Evolutionary conservation across 2,888 invertebrate genomes (phyloP), one percentile per base, ranked within the genome.

Genomic region (Corythucha ciliata): DNA sequence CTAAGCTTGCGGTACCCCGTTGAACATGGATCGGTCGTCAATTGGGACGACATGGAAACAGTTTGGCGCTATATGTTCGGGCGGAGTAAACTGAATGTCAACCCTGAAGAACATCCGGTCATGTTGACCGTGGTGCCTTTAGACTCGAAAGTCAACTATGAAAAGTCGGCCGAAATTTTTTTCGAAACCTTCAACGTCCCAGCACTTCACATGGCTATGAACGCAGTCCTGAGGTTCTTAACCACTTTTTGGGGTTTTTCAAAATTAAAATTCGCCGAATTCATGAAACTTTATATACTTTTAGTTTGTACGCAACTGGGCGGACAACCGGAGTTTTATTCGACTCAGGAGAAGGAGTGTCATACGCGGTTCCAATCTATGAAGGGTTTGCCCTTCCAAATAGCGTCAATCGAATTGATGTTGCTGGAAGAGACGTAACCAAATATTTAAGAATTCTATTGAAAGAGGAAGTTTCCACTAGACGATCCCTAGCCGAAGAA

Each of bases 241-340:
- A n/a, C n/a, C n/a, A n/a, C n/a, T n/a, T n/a, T n/a, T n/a, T n/a
- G n/a, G n/a, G n/a, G n/a, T n/a, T n/a, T n/a, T n/a, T n/a, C n/a
- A n/a, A n/a, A n/a, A n/a, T n/a, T n/a, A n/a, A n/a, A n/a, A n/a
- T n/a, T n/a, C n/a, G n/a, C n/a, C n/a, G n/a, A n/a, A n/a, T n/a
- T n/a, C n/a, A n/a, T n/a, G n/a, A n/a, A n/a, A n/a, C n/a, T n/a
- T n/a, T n/a, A n/a, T n/a, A n/a, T n/a, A n/a, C n/a, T n/a, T n/a
- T n/a, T n/a, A n/a, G 90, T 66, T 77, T 91, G 73, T 91, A 91
- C 76, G 91, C 91, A 62, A 90, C 90, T 68, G 91, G 90, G 75
- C 85, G 90, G 80, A 91, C 90, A 76, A 90, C 90, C 69, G 90
- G 90, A 78, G 89, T 91, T 73, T 90, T 90, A 60, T 74, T 90